phyloP scores from a whole-genome alignment of 2,113 vertebrate genomes.

The Orycteropus afer region DNA sequence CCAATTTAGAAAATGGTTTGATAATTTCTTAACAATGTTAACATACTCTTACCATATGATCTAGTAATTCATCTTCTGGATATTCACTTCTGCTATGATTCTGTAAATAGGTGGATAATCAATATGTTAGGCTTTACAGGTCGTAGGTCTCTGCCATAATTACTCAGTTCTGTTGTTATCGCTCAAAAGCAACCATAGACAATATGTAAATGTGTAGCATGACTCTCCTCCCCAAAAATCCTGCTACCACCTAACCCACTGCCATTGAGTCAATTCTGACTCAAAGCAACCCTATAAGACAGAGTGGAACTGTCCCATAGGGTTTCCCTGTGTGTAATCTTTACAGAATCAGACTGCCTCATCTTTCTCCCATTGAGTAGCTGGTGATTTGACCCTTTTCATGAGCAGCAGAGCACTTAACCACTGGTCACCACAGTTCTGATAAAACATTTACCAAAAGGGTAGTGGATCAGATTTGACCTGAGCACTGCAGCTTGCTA shows the following conservation, averaged over 20 bases:
- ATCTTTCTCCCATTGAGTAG: neutral
- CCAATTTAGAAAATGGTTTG: neutral
- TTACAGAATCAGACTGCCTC: neutral
- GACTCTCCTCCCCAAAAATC: too few species aligned
- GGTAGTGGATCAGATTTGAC: neutral
- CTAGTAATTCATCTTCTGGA: neutral
- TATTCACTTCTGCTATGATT: neutral
- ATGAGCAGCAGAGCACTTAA: too few species aligned
- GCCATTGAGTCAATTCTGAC: too few species aligned
- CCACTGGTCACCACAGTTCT: too few species aligned
- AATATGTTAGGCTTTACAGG: constrained; percentile 13
- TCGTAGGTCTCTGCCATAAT: neutral
- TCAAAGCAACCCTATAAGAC: neutral
- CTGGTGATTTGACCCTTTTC: neutral
- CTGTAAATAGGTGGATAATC: neutral
- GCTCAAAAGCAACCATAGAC: neutral
- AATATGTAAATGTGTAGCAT: neutral
- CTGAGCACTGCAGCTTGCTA: neutral
- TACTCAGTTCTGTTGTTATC: neutral
- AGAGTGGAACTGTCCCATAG: neutral
- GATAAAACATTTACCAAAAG: too few species aligned
- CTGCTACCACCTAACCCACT: too few species aligned
- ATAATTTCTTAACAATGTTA: constrained; percentile 28
- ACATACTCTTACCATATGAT: neutral
- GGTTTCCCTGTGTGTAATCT: neutral